Evolutionary conservation across 1,140 invertebrate species (phyloP), one percentile per base, ranked within the genome.

Genomic region (Sitobion miscanthi): DNA sequence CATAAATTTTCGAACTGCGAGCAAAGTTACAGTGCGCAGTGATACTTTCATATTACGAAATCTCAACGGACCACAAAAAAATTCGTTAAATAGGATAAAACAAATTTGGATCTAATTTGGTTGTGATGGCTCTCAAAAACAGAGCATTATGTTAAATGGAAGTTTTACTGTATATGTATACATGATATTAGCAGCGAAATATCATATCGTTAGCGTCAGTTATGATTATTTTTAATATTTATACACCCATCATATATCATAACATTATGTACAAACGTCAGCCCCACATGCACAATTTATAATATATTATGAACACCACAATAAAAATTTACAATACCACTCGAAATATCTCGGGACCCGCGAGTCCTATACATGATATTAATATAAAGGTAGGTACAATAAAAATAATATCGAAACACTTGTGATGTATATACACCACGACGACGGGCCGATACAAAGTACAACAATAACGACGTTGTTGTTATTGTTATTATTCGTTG

Each of bases 371-470:
- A 69, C 62, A 69, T 4, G 11, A 54, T 23, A 54, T 1, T 25
- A 57, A 25, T 25, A 57, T 25, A 57, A 25, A 23, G 1, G 38
- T n/a, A 17, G 30, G 14, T 69, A 77, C n/a, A n/a, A 77, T 77
- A n/a, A 77, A 77, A 77, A 35, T 77, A 77, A n/a, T 69, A 69
- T 77, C n/a, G 62, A n/a, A 77, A 77, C 62, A 77, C 62, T 77
- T 14, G 62, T 77, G 62, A n/a, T n/a, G 62, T 77, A n/a, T 17
- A 17, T 7, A 0, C 7, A 25, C 7, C 62, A 69, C 25, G 8
- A 17, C 30, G 62, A n/a, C 30, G 14, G 62, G 17, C 62, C 30
- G 30, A 77, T 77, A 77, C 62, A 77, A 77, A 35, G 25, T 17
- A 77, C n/a, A 77, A 77, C 17, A 77, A 77, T n/a, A 77, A 77